phyloP scores from a whole-genome alignment of 2,113 vertebrate species.

The Sphaerodactylus townsendi region DNA sequence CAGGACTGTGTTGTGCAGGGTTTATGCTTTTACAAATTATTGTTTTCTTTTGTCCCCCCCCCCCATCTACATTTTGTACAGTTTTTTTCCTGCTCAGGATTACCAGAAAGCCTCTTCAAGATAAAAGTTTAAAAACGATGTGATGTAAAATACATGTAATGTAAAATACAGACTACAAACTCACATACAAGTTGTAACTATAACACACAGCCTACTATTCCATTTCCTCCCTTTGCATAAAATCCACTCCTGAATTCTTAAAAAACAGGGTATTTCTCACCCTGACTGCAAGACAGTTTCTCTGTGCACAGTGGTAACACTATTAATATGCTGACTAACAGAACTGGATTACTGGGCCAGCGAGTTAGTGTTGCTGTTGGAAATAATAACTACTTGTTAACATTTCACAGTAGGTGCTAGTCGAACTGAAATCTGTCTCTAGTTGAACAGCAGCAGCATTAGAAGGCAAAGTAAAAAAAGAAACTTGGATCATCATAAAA shows the following conservation, averaged over 20 bases:
- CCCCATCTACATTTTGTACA: no score
- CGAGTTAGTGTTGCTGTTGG: not conserved
- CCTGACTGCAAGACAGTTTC: not conserved
- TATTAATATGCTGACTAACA: slow-evolving; percentile 3
- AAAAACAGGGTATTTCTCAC: not conserved
- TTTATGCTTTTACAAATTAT: no score
- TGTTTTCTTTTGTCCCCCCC: no score
- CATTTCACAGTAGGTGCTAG: not conserved
- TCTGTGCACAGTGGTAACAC: not conserved
- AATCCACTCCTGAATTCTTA: not conserved
- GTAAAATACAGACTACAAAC: not conserved
- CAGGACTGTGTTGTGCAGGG: no score
- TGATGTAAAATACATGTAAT: not conserved
- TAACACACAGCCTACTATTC: not conserved
- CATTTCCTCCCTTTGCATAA: not conserved
- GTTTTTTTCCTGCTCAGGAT: no score
- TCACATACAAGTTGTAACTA: no score
- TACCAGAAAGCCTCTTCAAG: no score
- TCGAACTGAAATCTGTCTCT: not conserved
- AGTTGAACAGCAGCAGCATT: not conserved
- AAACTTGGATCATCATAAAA: not conserved
- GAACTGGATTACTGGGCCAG: not conserved
- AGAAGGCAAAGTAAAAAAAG: not conserved
- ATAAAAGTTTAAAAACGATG: no score
- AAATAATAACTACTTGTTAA: not conserved